Base-by-base conservation (phyloP, 2,888 invertebrate species). In the Microctonus hyperodae region DNA sequence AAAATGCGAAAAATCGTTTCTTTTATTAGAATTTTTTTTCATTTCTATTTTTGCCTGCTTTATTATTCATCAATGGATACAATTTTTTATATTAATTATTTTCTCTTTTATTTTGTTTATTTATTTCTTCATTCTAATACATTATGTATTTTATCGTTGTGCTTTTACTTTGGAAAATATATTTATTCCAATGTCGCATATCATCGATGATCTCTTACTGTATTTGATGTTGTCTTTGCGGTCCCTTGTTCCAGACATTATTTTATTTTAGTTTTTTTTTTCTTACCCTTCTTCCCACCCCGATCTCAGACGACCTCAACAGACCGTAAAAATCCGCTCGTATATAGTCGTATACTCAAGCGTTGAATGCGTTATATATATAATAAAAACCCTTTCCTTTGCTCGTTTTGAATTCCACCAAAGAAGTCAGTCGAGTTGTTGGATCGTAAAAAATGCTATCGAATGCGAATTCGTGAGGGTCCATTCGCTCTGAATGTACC, bases 1-100 rank as follows among this genome's bases (percentile, higher is more conserved):
- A 65, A 66, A 66, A 66, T 50, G n/a, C n/a, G 56, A 65, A 25
- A n/a, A 55, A 20, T 31, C 58, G 35, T 58, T 55, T 65, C 60
- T 53, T 48, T 65, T 53, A 55, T 33, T 55, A 48, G 37, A 11
- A 28, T 31, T 48, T 25, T n/a, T n/a, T n/a, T n/a, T n/a, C n/a
- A n/a, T n/a, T n/a, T n/a, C n/a, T n/a, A 11, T 25, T 10, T 63
- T 37, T 16, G 53, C 48, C 31, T 63, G 20, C 28, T 55, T 22
- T 56, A 3, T 55, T 64, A 23, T 48, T 44, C 50, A 51, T 51
- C n/a, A 7, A 61, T 51, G 22, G 40, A n/a, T n/a, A n/a, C n/a
- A 28, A 59, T 10, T 56, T 16, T 22, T 20, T 5, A 23, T 23
- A 23, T 6, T 11, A 23, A 9, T 35, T 25, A 11, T 22, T 20